These are phyloP conservation scores for Gasterosteus aculeatus DNA, from an alignment of 2,113 vertebrate species.

Conservation along the genomic window DNA sequence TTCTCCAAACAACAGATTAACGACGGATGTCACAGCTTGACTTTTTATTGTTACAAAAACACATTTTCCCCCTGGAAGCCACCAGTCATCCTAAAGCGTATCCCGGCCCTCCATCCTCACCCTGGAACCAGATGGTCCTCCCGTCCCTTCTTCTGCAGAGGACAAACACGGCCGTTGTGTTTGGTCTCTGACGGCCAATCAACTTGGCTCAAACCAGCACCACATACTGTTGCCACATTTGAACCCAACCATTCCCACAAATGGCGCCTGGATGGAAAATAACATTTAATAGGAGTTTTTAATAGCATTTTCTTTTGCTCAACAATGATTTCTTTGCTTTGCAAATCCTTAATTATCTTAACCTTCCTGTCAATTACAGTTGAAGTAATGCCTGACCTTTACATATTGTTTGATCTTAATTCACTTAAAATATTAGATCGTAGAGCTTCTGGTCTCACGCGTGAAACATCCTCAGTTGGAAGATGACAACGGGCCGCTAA, in stretches of 20 bases:
- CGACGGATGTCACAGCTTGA: not conserved
- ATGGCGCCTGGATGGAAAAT: constrained; percentile 46
- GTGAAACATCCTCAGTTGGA: constrained; percentile 17
- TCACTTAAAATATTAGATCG: not conserved
- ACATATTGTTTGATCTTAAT: not conserved
- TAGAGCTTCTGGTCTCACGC: not conserved
- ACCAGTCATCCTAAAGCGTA: constrained; percentile 3
- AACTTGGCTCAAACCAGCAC: constrained; percentile 43
- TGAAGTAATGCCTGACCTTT: not conserved
- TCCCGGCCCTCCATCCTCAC: constrained; percentile 39
- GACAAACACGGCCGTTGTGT: constrained; percentile 54
- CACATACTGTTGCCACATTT: constrained; percentile 45
- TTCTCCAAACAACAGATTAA: not conserved
- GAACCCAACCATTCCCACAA: constrained; percentile 40
- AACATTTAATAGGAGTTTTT: constrained; percentile 23
- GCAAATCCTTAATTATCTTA: not conserved
- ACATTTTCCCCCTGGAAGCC: constrained; percentile 14
- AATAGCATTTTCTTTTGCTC: not conserved
- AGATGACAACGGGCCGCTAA: not conserved
- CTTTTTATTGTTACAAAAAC: constrained; percentile 15
- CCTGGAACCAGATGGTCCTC: constrained; percentile 62
- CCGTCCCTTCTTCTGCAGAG: constrained; percentile 46
- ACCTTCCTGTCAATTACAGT: not conserved
- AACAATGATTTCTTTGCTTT: not conserved
- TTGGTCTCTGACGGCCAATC: constrained; percentile 46